A percentile compares a stretch with the other conserved stretches of the same genome.
Evolutionary conservation across 2,888 invertebrate species (phyloP).

Genomic region (Drosophila anomelani): DNA sequence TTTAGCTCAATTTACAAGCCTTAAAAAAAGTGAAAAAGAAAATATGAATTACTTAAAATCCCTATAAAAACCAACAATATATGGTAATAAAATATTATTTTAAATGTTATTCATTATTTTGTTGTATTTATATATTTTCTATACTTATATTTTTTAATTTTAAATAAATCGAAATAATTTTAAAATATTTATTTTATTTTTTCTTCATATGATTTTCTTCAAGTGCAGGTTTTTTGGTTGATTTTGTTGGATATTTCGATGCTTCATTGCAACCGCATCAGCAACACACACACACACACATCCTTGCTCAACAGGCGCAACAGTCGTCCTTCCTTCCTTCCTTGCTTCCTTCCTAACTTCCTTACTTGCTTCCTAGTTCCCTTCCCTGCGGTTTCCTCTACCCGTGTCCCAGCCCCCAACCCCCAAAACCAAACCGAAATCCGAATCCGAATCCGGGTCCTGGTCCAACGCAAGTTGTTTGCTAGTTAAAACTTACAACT

Average conservation of each 20-base stretch:
- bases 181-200: no score
- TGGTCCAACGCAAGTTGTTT: constrained; percentile 60
- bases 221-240: constrained; percentile 4
- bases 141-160: neutral
- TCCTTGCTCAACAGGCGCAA: constrained; percentile 60
- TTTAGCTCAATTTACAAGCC: no score
- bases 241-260: constrained; percentile 65
- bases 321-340: constrained; percentile 27
- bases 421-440: constrained; percentile 4
- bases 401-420: neutral
- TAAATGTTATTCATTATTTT: neutral
- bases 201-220: neutral
- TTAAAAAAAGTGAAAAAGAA: no score
- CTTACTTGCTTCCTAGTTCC: neutral
- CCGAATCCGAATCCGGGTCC: constrained; percentile 20
- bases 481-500: constrained; percentile 77
- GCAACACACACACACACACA: constrained; percentile 32
- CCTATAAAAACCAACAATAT: neutral
- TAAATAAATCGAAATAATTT: neutral
- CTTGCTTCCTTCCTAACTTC: constrained; percentile 4
- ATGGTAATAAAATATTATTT: neutral
- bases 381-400: constrained; percentile 24
- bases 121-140: neutral
- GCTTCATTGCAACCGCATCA: constrained; percentile 76
- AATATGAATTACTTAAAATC: neutral